Conservation (phyloP, 2,797 vertebrate species). For the Phataginus tricuspis region DNA sequence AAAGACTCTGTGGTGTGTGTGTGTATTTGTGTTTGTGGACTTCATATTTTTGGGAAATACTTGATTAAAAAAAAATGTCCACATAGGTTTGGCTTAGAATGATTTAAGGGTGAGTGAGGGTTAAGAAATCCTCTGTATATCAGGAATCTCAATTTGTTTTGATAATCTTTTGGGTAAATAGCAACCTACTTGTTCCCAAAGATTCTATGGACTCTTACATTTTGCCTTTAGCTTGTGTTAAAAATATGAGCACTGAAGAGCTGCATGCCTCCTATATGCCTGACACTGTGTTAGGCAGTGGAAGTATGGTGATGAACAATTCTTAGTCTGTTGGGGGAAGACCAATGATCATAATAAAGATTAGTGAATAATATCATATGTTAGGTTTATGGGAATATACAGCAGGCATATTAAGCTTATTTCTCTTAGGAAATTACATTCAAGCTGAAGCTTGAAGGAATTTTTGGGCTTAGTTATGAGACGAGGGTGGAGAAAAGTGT, state of each 20-base stretch:
- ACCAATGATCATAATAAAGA: not conserved
- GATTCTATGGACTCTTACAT: not conserved
- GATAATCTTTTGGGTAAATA: constrained; percentile 66
- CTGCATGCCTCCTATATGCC: not conserved
- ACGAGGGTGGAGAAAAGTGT: not conserved
- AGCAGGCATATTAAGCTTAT: not conserved
- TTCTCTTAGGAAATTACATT: constrained; percentile 24
- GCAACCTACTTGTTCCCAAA: constrained; percentile 25
- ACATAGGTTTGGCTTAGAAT: constrained; percentile 24
- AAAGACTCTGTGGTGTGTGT: not conserved
- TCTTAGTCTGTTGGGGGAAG: not conserved
- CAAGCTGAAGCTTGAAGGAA: not conserved
- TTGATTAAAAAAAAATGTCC: constrained; percentile 17
- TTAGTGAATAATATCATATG: not conserved
- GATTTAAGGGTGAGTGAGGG: not conserved
- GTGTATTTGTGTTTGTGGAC: not conserved
- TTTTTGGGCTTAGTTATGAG: not conserved
- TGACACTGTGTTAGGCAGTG: not conserved
- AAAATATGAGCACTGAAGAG: not conserved
- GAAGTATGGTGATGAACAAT: not conserved
- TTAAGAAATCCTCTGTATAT: constrained; percentile 34
- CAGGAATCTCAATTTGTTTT: constrained; percentile 65
- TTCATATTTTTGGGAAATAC: not conserved
- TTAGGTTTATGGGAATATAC: not conserved
- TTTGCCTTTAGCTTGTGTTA: constrained; percentile 30